Base-by-base conservation (phyloP, 1,140 invertebrate genomes). In the Drosophila lacertosa region DNA sequence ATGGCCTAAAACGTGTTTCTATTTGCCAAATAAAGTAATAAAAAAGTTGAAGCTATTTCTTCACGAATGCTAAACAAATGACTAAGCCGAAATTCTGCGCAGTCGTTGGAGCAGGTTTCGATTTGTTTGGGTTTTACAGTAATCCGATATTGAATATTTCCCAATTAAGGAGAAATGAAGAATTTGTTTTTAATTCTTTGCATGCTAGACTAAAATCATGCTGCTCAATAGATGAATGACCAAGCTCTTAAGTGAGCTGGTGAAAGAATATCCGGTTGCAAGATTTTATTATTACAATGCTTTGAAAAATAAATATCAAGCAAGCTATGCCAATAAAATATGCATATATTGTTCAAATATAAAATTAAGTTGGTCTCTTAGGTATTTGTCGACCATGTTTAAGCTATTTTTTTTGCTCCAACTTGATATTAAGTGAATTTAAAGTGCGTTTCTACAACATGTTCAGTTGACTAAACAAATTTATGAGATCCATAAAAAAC, bases 1-100 rank as follows among this genome's bases (percentile, higher is more conserved):
- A 55, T 42, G 29, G 26, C 35, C 20, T 33, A 45, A 47, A 70
- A 65, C 67, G 37, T 64, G 67, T 65, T 70, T 40, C 2, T 15
- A 13, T 54, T 16, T 55, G 20, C 32, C 24, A 42, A 55, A 20
- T 54, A 13, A 26, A 42, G 3, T 24, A 40, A 32, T 4, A 24
- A 26, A 24, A 35, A 44, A 53, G 7, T 24, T 13, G 18, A 22
- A 48, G 59, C 48, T 64, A 65, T 57, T 55, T 69, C 60, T 20
- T 33, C 24, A 40, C 24, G 54, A n/a, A 57, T 48, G 20, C 51
- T 57, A 53, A 67, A 13, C 50, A 35, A 50, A 44, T 70, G 67
- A 70, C 51, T 50, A 39, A 70, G 42, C 35, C 45, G 26, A 15
- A 40, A n/a, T 33, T 54, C 13, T 18, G 11, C 29, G 40, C 26